A percentile compares a stretch with the other conserved stretches of the same genome.
Conservation (phyloP, 2,888 invertebrate genomes). For the Pomacea canaliculata region DNA sequence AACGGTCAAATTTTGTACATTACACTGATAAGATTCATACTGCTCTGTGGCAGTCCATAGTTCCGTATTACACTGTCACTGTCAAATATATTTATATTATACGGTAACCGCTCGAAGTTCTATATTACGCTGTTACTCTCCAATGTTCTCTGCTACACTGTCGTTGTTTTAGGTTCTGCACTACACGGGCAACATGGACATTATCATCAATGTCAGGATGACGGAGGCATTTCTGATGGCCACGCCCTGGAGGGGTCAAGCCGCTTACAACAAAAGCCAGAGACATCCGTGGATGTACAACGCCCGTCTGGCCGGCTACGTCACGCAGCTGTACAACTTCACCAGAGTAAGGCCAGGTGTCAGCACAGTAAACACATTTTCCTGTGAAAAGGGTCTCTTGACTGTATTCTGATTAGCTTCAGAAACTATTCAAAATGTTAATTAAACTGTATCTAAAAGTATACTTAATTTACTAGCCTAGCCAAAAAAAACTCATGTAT, state of each 20-base stretch:
- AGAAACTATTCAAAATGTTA: too few species aligned
- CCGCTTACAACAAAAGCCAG: slow-evolving; percentile 1
- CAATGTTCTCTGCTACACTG: too few species aligned
- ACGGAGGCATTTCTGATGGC: slow-evolving; percentile 4
- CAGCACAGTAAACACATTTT: too few species aligned
- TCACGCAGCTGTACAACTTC: not conserved
- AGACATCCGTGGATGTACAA: not conserved
- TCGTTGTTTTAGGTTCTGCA: not conserved
- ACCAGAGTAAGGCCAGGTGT: not conserved
- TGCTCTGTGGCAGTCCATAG: too few species aligned
- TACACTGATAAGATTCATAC: too few species aligned
- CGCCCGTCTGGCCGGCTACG: not conserved
- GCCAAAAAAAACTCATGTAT: too few species aligned
- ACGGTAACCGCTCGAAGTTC: not conserved
- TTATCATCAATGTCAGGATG: slow-evolving; percentile 2
- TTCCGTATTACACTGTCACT: too few species aligned
- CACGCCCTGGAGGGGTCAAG: not conserved
- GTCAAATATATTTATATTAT: not conserved
- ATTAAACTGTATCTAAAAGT: too few species aligned
- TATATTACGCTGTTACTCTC: not conserved
- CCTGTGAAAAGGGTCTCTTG: too few species aligned
- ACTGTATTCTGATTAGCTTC: too few species aligned
- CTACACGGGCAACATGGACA: slow-evolving; percentile 11
- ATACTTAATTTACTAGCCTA: too few species aligned
- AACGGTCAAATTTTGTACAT: too few species aligned